Percentiles rank a stretch among this genome's conserved stretches.
phyloP scores from a whole-genome alignment of 2,113 vertebrate species.

The Gobius niger region DNA sequence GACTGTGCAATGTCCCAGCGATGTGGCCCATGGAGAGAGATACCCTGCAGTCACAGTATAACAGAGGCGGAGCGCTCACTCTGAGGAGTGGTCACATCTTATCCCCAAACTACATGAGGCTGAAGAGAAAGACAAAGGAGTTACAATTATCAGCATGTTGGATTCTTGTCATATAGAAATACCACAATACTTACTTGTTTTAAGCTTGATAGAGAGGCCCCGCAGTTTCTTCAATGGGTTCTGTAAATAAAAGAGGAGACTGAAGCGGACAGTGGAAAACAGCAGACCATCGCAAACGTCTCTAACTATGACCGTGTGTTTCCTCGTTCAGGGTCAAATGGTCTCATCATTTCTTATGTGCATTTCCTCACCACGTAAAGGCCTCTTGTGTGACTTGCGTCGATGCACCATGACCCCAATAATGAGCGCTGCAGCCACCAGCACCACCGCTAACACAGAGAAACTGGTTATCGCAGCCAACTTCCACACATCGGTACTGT shows the following conservation, averaged over 20 bases:
- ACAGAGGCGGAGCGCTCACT: conserved; percentile 50
- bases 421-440: conserved; percentile 72
- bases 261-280: neutral
- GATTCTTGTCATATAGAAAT: neutral
- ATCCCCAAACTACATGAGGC: conserved; percentile 66
- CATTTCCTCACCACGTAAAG: conserved; percentile 73
- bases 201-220: conserved; percentile 80
- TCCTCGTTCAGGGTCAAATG: too few species aligned
- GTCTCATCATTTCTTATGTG: too few species aligned
- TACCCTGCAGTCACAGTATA: conserved; percentile 53
- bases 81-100: conserved; percentile 54
- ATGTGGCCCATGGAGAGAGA: conserved; percentile 58
- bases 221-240: conserved; percentile 80
- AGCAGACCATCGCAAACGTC: neutral
- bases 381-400: conserved; percentile 68
- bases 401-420: conserved; percentile 78
- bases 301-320: neutral
- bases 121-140: conserved; percentile 32
- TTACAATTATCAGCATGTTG: neutral
- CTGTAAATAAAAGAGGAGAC: conserved; percentile 47
- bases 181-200: conserved; percentile 47
- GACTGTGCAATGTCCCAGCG: conserved; percentile 66
- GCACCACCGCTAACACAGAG: conserved; percentile 74
- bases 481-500: conserved; percentile 70
- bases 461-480: conserved; percentile 79